Conservation (phyloP, 1,140 invertebrate species). For the Leptinotarsa texana region DNA sequence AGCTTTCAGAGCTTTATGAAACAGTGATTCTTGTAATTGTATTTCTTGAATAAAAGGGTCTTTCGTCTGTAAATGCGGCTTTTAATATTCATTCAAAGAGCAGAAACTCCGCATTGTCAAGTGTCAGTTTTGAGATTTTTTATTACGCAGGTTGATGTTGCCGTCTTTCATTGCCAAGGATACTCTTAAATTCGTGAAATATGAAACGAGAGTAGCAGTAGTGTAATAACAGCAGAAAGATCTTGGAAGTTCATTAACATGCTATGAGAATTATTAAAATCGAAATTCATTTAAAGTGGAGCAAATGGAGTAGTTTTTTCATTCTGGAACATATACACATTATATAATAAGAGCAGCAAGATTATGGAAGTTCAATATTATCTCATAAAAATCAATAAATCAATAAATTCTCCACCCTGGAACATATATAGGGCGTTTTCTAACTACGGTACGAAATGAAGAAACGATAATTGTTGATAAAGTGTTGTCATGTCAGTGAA, state of each 20-base stretch:
- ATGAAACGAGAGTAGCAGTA: background rate
- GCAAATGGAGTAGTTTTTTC: too few species aligned
- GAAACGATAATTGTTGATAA: too few species aligned
- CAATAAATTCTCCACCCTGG: too few species aligned
- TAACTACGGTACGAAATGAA: too few species aligned
- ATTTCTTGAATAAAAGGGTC: constrained; percentile 5
- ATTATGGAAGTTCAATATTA: too few species aligned
- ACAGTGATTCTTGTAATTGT: constrained; percentile 8
- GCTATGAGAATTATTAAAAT: too few species aligned
- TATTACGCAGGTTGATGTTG: background rate
- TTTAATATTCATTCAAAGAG: constrained; percentile 6
- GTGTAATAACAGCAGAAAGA: background rate
- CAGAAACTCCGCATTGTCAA: background rate
- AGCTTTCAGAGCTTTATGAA: constrained; percentile 2
- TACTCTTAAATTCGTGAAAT: background rate
- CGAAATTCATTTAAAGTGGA: too few species aligned
- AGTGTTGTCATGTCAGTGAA: too few species aligned
- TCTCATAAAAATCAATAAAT: too few species aligned
- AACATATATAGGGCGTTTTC: too few species aligned
- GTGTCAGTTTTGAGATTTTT: constrained; percentile 6
- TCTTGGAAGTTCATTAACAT: background rate
- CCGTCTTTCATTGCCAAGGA: background rate
- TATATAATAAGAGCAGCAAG: too few species aligned
- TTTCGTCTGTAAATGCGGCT: constrained; percentile 7
- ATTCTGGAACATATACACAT: too few species aligned